Conservation (phyloP, 2,888 invertebrate species). For the Rhorus exstirpatorius region DNA sequence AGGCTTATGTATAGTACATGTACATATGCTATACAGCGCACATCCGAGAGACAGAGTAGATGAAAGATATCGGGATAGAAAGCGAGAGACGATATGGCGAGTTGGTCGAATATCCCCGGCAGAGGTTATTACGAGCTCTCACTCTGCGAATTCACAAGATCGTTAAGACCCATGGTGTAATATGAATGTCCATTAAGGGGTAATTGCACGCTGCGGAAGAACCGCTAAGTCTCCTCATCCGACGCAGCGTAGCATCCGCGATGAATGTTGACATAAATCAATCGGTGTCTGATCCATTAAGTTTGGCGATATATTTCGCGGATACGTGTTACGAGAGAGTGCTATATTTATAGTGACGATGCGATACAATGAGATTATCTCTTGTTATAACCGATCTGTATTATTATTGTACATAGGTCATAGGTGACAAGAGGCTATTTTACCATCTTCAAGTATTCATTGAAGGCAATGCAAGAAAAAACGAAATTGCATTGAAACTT, state of each 20-base stretch:
- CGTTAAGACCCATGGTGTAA: slow-evolving; percentile 14
- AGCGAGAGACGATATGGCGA: slow-evolving; percentile 7
- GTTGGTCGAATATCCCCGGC: slow-evolving; percentile 40
- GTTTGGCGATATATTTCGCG: not conserved
- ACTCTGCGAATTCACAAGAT: slow-evolving; percentile 40
- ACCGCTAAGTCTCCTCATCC: not conserved
- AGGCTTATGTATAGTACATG: slow-evolving; percentile 11
- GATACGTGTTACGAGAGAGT: not conserved
- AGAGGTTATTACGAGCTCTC: slow-evolving; percentile 45
- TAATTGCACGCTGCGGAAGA: slow-evolving; percentile 31
- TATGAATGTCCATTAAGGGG: slow-evolving; percentile 40
- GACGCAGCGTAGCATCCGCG: not conserved
- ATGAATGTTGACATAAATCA: not conserved
- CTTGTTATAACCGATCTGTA: not conserved
- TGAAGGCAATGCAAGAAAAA: no score
- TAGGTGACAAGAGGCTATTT: no score
- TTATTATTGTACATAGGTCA: no score
- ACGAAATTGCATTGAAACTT: not conserved
- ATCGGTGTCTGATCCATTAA: slow-evolving; percentile 17
- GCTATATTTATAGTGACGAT: not conserved
- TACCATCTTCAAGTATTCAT: no score
- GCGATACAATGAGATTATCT: not conserved
- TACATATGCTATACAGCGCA: not conserved
- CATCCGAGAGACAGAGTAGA: slow-evolving; percentile 4
- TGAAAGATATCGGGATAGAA: slow-evolving; percentile 17